These are phyloP conservation scores for Erebia aethiops DNA, from an alignment of 2,888 invertebrate genomes.

Conservation along the genomic window DNA sequence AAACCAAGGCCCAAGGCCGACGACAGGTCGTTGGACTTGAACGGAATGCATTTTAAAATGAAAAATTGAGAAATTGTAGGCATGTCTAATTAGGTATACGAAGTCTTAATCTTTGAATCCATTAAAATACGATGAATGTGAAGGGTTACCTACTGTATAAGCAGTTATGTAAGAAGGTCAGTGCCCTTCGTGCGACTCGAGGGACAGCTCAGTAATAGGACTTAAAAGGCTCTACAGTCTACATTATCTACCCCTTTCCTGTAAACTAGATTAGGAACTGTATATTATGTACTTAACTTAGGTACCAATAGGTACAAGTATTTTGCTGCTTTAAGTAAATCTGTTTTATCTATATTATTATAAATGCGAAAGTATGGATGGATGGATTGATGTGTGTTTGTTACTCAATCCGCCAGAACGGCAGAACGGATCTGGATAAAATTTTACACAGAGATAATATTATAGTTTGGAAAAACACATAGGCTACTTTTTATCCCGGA, in stretches of 20 bases:
- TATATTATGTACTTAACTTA: neutral
- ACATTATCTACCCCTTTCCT: slow-evolving; percentile 17
- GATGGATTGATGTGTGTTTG: too few relatives aligned
- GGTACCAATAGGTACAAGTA: neutral
- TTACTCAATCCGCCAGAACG: too few relatives aligned
- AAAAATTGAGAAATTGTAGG: neutral
- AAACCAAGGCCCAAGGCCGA: slow-evolving; percentile 13
- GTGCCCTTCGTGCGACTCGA: slow-evolving; percentile 24
- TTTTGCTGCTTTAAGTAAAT: neutral
- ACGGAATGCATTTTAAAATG: slow-evolving; percentile 5
- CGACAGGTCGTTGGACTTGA: slow-evolving; percentile 11
- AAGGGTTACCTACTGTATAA: slow-evolving; percentile 9
- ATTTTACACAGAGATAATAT: too few relatives aligned
- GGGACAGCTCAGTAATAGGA: slow-evolving; percentile 12
- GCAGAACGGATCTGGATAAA: too few relatives aligned
- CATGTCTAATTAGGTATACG: neutral
- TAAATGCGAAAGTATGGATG: too few relatives aligned
- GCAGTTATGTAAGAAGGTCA: slow-evolving; percentile 34
- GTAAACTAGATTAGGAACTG: slow-evolving; percentile 30
- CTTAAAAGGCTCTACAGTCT: slow-evolving; percentile 21
- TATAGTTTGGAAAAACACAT: too few relatives aligned
- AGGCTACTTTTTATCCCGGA: too few relatives aligned
- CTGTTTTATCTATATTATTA: too few relatives aligned
- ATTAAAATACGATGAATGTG: neutral
- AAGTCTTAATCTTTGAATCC: neutral